These are phyloP conservation scores for Gouania willdenowi DNA, from an alignment of 2,797 vertebrate genomes.

Conservation along the genomic window DNA sequence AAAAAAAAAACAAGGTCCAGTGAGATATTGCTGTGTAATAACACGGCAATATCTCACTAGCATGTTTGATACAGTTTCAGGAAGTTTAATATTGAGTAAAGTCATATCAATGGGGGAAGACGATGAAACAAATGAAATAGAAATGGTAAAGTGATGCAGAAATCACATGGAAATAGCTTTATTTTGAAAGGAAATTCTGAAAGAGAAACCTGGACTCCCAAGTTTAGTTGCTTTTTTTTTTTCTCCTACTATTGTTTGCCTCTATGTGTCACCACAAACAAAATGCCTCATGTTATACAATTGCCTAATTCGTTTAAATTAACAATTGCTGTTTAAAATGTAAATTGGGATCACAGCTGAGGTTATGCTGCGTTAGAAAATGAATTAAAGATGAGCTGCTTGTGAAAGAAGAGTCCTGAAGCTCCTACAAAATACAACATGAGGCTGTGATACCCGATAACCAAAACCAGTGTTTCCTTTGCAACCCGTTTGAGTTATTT, in stretches of 20 bases:
- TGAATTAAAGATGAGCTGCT: constrained; percentile 50
- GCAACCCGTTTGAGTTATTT: constrained; percentile 3
- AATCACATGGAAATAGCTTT: no score
- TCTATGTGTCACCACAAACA: constrained; percentile 15
- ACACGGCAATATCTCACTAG: no score
- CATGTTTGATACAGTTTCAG: no score
- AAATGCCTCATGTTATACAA: constrained; percentile 26
- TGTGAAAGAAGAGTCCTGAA: constrained; percentile 10
- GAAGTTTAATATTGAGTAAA: no score
- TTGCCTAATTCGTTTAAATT: constrained; percentile 29
- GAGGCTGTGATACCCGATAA: constrained; percentile 12
- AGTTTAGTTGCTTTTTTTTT: not conserved
- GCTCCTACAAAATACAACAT: not conserved
- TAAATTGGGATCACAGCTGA: constrained; percentile 45
- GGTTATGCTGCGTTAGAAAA: constrained; percentile 22
- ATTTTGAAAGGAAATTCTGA: no score
- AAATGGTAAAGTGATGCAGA: no score
- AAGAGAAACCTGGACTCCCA: no score
- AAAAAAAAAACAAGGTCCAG: no score
- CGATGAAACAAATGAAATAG: no score
- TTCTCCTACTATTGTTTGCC: constrained; percentile 4
- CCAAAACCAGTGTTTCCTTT: constrained; percentile 2
- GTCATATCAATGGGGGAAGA: no score
- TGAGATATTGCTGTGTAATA: no score
- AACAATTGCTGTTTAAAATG: constrained; percentile 47